Evolutionary conservation across 2,888 invertebrate species (phyloP), one percentile per base, ranked within the genome.

Genomic region (Glyphotaelius pellucidus): DNA sequence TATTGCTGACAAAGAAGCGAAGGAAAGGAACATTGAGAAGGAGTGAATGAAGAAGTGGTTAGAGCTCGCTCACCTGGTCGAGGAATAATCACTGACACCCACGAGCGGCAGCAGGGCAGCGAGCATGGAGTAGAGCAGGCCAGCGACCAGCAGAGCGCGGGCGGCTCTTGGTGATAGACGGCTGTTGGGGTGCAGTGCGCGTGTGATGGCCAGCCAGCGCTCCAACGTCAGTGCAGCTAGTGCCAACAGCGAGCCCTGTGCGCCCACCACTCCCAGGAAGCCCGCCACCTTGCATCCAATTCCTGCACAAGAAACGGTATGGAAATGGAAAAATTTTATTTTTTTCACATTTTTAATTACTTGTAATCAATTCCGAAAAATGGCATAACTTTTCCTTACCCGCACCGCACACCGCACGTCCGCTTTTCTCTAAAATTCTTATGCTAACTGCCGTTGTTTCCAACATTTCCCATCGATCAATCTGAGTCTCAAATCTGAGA

Each of bases 1-100:
- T 67, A 67, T n/a, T 67, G n/a, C 67, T 9, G 9, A 67, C 25
- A 67, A 5, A 67, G 9, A 19, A 67, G 9, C 67, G 1, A 5
- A 25, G 5, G 25, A 67, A 67, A 25, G 25, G 7, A 67, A 25
- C n/a, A 25, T 7, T n/a, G 67, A 25, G 25, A 25, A 67, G 25
- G n/a, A 67, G n/a, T 67, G 9, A 9, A n/a, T 25, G 2, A 67
- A 67, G 67, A n/a, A 67, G 67, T 9, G 9, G 25, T 0, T 47
- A 47, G 19, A 31, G 32, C 14, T 32, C 14, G 32, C 83, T 25
- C 47, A 93, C 93, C 93, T 93, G 11, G 99, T 99, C 86, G 98
- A 98, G 19, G 98, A 98, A 94, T 99, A 99, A 94, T 98, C 98
- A 89, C 98, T 98, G 52, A 99, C 97, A 0, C 98, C 98, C 89